Percentiles rank a stretch among this genome's conserved stretches.
These are phyloP conservation scores for Capitulum mitella DNA, from an alignment of 2,888 invertebrate species.

Conservation along the genomic window DNA sequence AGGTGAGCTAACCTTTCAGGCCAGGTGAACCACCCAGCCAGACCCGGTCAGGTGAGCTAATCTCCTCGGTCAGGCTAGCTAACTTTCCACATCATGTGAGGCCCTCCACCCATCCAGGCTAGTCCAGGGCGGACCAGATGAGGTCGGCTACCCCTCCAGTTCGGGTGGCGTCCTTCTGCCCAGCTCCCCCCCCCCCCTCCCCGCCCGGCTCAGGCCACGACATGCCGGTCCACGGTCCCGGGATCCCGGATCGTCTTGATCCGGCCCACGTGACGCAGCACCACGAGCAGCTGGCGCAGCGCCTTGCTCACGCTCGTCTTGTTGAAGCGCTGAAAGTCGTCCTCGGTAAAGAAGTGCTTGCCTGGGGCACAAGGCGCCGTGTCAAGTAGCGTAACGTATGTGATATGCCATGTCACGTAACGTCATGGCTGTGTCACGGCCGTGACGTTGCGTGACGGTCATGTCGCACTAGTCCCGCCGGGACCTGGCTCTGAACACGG, in stretches of 20 bases:
- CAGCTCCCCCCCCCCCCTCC: background rate
- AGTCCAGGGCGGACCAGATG: no score
- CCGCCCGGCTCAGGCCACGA: background rate
- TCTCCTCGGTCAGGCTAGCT: no score
- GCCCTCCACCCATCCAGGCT: no score
- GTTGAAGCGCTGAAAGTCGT: conserved; percentile 11
- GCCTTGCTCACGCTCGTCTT: background rate
- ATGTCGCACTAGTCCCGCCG: no score
- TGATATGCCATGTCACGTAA: background rate
- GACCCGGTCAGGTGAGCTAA: no score
- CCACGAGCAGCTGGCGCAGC: background rate
- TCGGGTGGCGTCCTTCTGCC: no score
- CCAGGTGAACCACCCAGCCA: no score
- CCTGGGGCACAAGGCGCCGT: background rate
- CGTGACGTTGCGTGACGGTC: background rate
- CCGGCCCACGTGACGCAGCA: background rate
- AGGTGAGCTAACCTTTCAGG: no score
- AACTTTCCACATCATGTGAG: no score
- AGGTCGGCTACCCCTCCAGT: no score
- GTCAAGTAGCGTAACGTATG: background rate
- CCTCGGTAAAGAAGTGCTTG: background rate
- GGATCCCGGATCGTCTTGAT: background rate
- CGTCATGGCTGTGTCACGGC: no score
- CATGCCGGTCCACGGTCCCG: background rate
- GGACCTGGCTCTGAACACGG: no score